A percentile compares a stretch with the other conserved stretches of the same genome.
Conservation (phyloP, 2,113 vertebrate genomes). For the Fulmarus glacialis region DNA sequence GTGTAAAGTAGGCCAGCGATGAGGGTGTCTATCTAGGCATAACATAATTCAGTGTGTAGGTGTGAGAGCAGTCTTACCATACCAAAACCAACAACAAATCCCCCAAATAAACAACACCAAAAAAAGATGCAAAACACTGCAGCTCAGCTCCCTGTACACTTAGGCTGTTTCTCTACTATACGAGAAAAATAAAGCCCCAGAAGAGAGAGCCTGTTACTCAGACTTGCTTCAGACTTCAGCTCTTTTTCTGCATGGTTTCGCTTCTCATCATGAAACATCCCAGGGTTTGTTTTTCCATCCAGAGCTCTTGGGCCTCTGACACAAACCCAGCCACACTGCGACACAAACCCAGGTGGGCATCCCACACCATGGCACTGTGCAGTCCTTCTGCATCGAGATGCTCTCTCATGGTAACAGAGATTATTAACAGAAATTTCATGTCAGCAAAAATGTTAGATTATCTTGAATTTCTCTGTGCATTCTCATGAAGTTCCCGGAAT, state of each 20-base stretch:
- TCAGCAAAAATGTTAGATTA: neutral
- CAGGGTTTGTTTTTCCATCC: neutral
- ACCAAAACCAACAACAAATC: neutral
- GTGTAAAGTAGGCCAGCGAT: neutral
- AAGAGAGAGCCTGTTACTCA: neutral
- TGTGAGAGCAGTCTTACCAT: neutral
- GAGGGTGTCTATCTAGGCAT: neutral
- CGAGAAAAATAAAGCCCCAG: neutral
- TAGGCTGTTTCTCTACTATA: neutral
- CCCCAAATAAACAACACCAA: neutral
- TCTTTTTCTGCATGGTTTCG: neutral
- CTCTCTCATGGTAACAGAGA: neutral
- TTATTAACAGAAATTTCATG: neutral
- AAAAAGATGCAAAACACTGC: neutral
- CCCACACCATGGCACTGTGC: neutral
- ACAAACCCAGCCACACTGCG: neutral
- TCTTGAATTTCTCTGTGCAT: neutral
- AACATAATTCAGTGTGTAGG: neutral
- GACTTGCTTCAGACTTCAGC: neutral
- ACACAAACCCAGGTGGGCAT: neutral
- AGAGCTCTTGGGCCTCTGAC: neutral
- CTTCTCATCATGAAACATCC: neutral
- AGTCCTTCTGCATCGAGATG: fast-evolving
- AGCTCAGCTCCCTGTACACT: neutral
- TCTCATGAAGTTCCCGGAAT: neutral